phyloP scores from a whole-genome alignment of 2,888 invertebrate species.

The Sclerodermus sp. region DNA sequence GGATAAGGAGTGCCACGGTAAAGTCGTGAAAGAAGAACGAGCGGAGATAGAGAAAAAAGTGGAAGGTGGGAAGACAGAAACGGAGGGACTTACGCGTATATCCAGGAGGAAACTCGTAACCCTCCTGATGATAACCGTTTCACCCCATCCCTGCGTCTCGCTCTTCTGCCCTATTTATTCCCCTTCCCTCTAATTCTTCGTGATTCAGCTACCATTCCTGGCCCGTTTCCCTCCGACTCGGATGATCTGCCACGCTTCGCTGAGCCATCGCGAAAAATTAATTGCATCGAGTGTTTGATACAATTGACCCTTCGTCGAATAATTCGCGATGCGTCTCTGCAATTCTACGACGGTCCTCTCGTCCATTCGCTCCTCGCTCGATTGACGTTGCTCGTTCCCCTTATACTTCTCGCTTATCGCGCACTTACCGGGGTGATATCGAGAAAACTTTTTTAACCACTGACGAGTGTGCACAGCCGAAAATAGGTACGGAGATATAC shows the following conservation, averaged over 20 bases:
- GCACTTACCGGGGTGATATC: no score
- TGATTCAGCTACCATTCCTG: no score
- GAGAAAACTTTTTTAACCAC: no score
- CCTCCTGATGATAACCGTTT: constrained; percentile 44
- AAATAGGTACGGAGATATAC: no score
- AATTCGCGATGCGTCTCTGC: no score
- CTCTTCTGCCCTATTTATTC: constrained; percentile 33
- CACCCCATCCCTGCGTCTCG: constrained; percentile 31
- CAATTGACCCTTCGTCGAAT: no score
- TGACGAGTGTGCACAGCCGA: no score
- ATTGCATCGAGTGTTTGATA: constrained; percentile 17
- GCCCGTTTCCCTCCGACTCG: background rate
- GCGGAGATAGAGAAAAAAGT: constrained; percentile 20
- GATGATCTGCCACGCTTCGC: constrained; percentile 14
- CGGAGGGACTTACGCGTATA: constrained; percentile 19
- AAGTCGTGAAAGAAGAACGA: constrained; percentile 16
- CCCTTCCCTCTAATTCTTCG: constrained; percentile 21
- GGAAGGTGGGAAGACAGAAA: constrained; percentile 8
- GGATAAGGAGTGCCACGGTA: constrained; percentile 17
- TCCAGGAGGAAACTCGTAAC: constrained; percentile 34
- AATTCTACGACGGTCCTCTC: no score
- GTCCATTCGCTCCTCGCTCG: no score
- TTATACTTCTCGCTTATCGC: no score
- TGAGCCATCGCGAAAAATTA: constrained; percentile 25
- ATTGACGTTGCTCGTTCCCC: no score